Base-by-base conservation (phyloP, 2,888 invertebrate species). In the Sarcophaga subvicina region DNA sequence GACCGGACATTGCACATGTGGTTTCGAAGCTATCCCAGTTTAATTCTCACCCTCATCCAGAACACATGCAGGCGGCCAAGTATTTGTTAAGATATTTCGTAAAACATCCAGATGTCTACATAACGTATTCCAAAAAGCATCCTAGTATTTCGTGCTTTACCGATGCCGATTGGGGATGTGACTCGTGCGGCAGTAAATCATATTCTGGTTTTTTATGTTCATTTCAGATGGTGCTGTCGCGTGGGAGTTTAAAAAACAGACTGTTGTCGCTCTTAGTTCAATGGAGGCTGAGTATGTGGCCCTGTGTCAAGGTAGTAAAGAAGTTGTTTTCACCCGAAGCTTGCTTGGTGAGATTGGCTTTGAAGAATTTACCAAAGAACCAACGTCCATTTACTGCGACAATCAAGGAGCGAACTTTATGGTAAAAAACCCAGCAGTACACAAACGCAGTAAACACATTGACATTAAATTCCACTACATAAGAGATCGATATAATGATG, bases 191-290 rank as follows among this genome's bases (percentile, higher is more conserved):
- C 69, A 77, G 83, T 10, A 88, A 83, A 49, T 88, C 87, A 1
- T 88, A 83, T 17, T 81, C 79, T 20, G 85, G 83, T 8, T 87
- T 60, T 63, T 82, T 54, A 64, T 89, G 22, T 83, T 83, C 12
- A 59, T 22, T 22, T 22, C 22, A 22, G 22, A 66, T 17, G 80
- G 85, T 45, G 62, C 77, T 4, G 22, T 22, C 22, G 22, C 22
- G 64, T 88, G 87, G 87, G 88, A 89, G 69, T 88, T 87, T 22
- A 83, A 86, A 67, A 88, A 88, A 64, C 86, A 87, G 25, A n/a
- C 73, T 4, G 80, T 83, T 2, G 76, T 85, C 0, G 76, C 86
- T 11, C 59, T 88, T 11, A 88, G 86, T 45, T 73, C 83, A 20
- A 87, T 80, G 83, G 86, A 88, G 63, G 89, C 87, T 0, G 87